Base-by-base conservation (phyloP, 2,113 vertebrate species). In the Lampris megalopsis region DNA sequence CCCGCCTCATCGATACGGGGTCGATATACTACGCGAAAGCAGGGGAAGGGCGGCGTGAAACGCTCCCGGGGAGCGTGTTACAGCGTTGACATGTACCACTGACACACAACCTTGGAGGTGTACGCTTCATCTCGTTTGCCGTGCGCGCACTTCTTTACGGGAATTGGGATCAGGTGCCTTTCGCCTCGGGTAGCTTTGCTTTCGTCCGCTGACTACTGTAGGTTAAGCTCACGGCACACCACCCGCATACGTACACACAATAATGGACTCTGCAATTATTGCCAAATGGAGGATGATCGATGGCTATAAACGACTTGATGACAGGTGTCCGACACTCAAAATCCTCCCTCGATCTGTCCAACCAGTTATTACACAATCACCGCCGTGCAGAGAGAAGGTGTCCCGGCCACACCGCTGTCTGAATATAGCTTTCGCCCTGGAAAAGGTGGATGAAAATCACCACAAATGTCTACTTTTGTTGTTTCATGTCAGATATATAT, bases 161-260 rank as follows among this genome's bases (percentile, higher is more conserved):
- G 84, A 86, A 84, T 89, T 81, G 87, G 77, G 60, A 86, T 86
- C 68, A 42, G 63, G 75, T 72, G 77, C 66, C 73, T 73, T 77
- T 83, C 42, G 60, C 10, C 72, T 70, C 42, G 54, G 48, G 71
- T 36, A 59, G 47, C 24, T 67, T 74, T 9, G 1, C 37, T 37
- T 57, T 60, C 54, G 8, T 6, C 74, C 60, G 62, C 67, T 45
- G 77, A 61, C 73, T 73, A 69, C 53, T 64, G 66, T 49, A n/a
- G 13, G 73, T 75, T n/a, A 36, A 69, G 62, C 49, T 38, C 8
- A 65, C 61, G 4, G 6, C 49, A 8, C 13, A 10, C 9, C 49
- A 8, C 54, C 64, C 56, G 57, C 71, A 62, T 77, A 86, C 75
- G 83, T 81, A 69, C 71, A 71, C 71, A 58, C 64, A 50, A 65